Conservation (phyloP, 2,113 vertebrate genomes). For the Myiagra hebetior region DNA sequence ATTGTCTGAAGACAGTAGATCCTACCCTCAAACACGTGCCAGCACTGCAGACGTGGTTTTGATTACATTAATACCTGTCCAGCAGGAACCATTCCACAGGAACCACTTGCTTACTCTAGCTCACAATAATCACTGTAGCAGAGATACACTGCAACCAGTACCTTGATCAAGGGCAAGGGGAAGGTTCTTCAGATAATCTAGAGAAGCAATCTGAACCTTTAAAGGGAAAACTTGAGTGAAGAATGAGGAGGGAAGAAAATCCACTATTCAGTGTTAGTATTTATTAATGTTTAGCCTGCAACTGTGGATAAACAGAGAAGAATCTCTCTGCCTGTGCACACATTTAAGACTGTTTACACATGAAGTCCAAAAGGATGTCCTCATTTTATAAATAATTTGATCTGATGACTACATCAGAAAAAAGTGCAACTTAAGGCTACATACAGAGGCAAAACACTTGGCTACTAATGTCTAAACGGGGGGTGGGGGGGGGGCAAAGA, state of each 20-base stretch:
- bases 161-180: background rate
- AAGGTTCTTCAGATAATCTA: background rate
- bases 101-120: background rate
- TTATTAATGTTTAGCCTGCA: conserved; percentile 8
- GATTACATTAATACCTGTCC: background rate
- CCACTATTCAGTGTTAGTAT: background rate
- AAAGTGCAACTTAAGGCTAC: background rate
- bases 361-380: conserved; percentile 32
- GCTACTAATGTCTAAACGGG: background rate
- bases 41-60: background rate
- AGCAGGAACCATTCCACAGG: background rate
- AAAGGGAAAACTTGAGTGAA: background rate
- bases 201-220: background rate
- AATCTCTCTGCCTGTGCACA: background rate
- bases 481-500: background rate
- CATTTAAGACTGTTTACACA: conserved; percentile 8
- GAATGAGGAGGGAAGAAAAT: accelerated
- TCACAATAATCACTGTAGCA: background rate
- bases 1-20: background rate
- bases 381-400: conserved; percentile 61
- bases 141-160: background rate
- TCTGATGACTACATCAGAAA: background rate
- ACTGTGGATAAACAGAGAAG: conserved; percentile 7
- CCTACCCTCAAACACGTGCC: accelerated
- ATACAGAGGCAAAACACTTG: conserved; percentile 31